Evolutionary conservation across 2,888 invertebrate genomes (phyloP), one percentile per base, ranked within the genome.

Genomic region (Pecten maximus): DNA sequence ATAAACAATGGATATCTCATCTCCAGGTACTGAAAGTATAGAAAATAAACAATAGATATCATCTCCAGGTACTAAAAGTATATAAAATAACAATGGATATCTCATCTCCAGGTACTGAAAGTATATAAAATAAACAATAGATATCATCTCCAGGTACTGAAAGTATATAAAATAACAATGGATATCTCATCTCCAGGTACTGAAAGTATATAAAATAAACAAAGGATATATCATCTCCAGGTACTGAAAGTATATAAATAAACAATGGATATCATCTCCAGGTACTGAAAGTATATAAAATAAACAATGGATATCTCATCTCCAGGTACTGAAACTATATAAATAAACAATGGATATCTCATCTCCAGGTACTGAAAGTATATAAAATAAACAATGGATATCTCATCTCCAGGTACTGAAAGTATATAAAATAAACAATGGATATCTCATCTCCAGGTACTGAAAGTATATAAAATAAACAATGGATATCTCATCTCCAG

Each of bases 31-130:
- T n/a, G n/a, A n/a, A n/a, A n/a, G n/a, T n/a, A n/a, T n/a, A n/a
- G n/a, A n/a, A n/a, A n/a, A n/a, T n/a, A n/a, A n/a, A n/a, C 50
- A 54, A n/a, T 54, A 19, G 23, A 54, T 54, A 54, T n/a, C n/a
- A n/a, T n/a, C n/a, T n/a, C n/a, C n/a, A n/a, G n/a, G n/a, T n/a
- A n/a, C n/a, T n/a, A n/a, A n/a, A n/a, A n/a, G n/a, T n/a, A n/a
- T n/a, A n/a, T n/a, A n/a, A n/a, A n/a, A n/a, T n/a, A 15, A 92
- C 86, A 4, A 92, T 87, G 74, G 91, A 89, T 16, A 92, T 54
- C 92, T 44, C 87, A 91, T 87, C 87, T 92, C 91, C 6, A 90
- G 54, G 54, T 92, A 92, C 92, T 92, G 89, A 87, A 91, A 91
- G 40, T 23, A 19, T 54, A n/a, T n/a, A n/a, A n/a, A n/a, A n/a